Base-by-base conservation (phyloP, 2,113 vertebrate genomes). In the Syngnathus typhle region DNA sequence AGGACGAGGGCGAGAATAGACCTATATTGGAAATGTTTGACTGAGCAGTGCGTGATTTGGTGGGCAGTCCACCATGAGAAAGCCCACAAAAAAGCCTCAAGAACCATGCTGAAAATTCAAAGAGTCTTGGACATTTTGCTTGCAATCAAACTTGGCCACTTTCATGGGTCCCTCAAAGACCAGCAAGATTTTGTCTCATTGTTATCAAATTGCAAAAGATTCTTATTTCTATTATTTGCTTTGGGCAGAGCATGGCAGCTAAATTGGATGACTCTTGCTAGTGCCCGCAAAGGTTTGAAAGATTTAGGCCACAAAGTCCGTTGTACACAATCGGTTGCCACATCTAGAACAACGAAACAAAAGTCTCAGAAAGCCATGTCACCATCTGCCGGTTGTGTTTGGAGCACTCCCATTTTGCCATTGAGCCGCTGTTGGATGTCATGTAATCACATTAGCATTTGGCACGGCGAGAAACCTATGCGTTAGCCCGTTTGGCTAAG, bases 401-500 rank as follows among this genome's bases (percentile, higher is more conserved):
- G 41, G 41, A 43, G 11, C 7, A 43, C 41, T 2, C 2, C 10
- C 41, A 9, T 9, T 43, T 43, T 61, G 38, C 1, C 41, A 38
- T 69, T 70, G 43, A 61, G 60, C n/a, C 63, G 19, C 47, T 37
- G 12, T 21, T 70, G 27, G 27, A 32, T 32, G 27, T 67, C 6
- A 11, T 6, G 10, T 36, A 3, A 16, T 47, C 7, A 23, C 55
- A 37, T 61, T 38, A 67, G 47, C 21, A 47, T 68, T 65, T 68
- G 27, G 11, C 38, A 1, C 12, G 15, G 55, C 13, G 27, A 7
- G 27, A 62, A 59, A 15, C 8, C 16, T 7, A 59, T 41, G 56
- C 7, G 12, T 64, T 19, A 43, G 54, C 37, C 41, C 32, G 18
- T 55, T 1, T 12, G 37, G 59, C 51, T 66, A 63, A 71, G 79